phyloP scores from a whole-genome alignment of 2,113 vertebrate genomes.

The Oncorhynchus masou region DNA sequence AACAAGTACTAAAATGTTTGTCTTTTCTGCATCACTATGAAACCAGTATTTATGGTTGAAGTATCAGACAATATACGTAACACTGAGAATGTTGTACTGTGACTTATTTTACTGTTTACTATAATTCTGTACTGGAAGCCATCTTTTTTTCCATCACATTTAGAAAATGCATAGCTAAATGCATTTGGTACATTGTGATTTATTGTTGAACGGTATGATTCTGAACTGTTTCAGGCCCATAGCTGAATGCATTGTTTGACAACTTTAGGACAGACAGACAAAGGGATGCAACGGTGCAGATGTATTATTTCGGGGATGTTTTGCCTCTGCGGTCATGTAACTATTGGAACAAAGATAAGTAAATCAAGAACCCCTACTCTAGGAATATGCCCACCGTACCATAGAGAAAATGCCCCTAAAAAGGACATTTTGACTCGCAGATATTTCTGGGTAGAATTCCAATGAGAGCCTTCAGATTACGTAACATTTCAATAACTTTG shows the following conservation, averaged over 20 bases:
- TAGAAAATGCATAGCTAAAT: conserved; percentile 32
- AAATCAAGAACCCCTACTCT: neutral
- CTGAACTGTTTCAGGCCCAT: neutral
- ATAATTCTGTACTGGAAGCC: conserved; percentile 1
- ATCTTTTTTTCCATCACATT: conserved; percentile 4
- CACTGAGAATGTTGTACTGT: conserved; percentile 24
- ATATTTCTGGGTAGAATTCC: neutral
- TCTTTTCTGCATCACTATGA: conserved; percentile 13
- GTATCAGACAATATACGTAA: conserved; percentile 41
- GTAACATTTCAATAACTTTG: neutral
- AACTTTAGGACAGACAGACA: neutral
- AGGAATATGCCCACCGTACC: neutral
- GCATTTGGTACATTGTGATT: conserved; percentile 21
- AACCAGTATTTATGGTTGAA: conserved; percentile 23
- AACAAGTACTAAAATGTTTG: conserved; percentile 30
- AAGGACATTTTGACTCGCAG: neutral
- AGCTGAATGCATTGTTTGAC: neutral
- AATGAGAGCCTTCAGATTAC: neutral
- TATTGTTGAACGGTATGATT: conserved; percentile 14
- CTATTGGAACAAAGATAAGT: neutral
- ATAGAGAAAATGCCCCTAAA: neutral
- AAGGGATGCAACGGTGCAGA: neutral
- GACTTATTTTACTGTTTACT: conserved; percentile 19
- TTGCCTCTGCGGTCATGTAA: neutral
- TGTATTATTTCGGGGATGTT: neutral